Evolutionary conservation across 30 jellyfish, hydroid and myxozoan species (phyloP).

Genomic region (Chironex yamaguchii): DNA sequence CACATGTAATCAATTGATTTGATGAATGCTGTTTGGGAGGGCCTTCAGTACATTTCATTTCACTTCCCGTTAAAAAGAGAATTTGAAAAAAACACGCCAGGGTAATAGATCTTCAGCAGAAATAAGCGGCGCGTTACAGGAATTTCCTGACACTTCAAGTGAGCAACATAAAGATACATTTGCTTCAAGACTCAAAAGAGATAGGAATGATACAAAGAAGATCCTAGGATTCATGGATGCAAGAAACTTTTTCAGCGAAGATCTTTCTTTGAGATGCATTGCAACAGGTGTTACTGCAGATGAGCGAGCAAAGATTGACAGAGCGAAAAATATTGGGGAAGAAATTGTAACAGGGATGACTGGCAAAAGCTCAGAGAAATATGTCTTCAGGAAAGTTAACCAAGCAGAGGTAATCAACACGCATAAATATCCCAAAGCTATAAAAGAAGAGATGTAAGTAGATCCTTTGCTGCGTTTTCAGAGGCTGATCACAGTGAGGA

Average conservation of each 20-base stretch:
- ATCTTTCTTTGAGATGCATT: not conserved
- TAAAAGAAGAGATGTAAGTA: constrained; percentile 17
- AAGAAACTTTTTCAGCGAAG: constrained; percentile 1
- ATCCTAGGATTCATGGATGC: constrained; percentile 33
- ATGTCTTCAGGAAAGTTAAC: not conserved
- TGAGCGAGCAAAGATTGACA: not conserved
- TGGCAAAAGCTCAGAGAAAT: too few relatives aligned
- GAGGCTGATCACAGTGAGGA: constrained; percentile 23
- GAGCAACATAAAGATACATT: constrained; percentile 48
- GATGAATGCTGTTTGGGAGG: too few relatives aligned
- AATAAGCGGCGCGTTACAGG: too few relatives aligned
- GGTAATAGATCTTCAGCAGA: too few relatives aligned
- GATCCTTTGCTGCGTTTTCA: constrained; percentile 67
- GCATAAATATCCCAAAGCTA: not conserved
- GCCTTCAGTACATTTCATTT: too few relatives aligned
- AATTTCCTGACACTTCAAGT: not conserved
- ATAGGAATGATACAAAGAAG: constrained; percentile 30
- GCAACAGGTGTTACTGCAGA: constrained; percentile 20
- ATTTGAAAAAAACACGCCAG: too few relatives aligned
- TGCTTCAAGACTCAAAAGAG: constrained; percentile 28
- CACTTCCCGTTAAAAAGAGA: too few relatives aligned
- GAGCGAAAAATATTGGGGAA: not conserved
- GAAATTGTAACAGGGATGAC: too few relatives aligned
- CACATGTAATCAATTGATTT: too few relatives aligned
- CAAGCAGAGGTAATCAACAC: not conserved